Evolutionary conservation across 64 coral and sea anemone genomes (phyloP).

Genomic region (Dendronephthya gigantea): DNA sequence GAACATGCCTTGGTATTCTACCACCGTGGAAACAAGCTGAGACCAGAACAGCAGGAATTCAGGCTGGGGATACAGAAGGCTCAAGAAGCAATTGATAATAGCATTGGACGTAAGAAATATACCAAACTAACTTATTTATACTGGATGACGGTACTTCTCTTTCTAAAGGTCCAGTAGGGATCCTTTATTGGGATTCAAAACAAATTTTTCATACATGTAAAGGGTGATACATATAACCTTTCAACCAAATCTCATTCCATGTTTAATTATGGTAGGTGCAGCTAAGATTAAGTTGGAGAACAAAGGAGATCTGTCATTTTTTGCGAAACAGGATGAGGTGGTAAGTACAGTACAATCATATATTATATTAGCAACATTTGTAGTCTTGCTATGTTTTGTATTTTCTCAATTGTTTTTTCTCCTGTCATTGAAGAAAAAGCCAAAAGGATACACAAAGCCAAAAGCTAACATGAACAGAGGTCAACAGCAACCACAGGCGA

Average conservation of each 20-base stretch:
- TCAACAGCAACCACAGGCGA: conserved; percentile 54
- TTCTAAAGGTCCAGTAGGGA: too few species aligned
- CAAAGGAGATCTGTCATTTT: conserved; percentile 97
- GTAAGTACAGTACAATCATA: conserved; percentile 34
- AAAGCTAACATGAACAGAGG: conserved; percentile 54
- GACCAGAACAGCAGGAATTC: conserved; percentile 77
- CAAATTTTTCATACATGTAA: not conserved
- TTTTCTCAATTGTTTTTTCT: not conserved
- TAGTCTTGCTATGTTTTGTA: not conserved
- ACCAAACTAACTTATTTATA: not conserved
- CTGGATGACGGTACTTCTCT: not conserved
- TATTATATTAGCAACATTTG: not conserved
- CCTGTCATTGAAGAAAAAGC: conserved; percentile 63
- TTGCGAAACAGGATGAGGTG: conserved; percentile 98
- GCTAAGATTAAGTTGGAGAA: conserved; percentile 94
- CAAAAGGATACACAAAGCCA: conserved; percentile 74
- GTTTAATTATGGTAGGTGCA: conserved; percentile 38
- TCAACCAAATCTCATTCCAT: not conserved
- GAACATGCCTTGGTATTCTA: conserved; percentile 83
- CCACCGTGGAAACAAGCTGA: conserved; percentile 80
- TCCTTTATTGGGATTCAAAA: too few species aligned
- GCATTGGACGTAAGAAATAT: conserved; percentile 74
- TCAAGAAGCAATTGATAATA: conserved; percentile 93
- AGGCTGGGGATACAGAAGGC: conserved; percentile 96
- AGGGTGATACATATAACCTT: not conserved